Evolutionary conservation across 2,888 invertebrate species (phyloP).

Genomic region (Labia minor): DNA sequence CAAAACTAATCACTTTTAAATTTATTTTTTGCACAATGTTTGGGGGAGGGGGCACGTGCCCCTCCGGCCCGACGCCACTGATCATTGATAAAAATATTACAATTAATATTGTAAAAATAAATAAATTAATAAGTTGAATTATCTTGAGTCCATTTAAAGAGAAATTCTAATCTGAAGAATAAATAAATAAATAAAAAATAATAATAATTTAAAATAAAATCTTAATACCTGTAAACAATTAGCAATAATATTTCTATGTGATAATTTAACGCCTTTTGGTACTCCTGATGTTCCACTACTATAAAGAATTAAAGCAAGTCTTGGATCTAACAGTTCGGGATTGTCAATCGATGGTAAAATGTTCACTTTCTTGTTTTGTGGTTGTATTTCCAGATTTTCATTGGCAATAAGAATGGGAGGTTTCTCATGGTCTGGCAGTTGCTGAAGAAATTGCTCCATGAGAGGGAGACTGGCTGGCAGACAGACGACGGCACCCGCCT

Average conservation of each 20-base stretch:
- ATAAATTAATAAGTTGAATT: too few relatives aligned
- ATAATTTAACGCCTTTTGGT: background rate
- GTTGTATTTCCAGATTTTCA: background rate
- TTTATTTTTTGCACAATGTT: too few relatives aligned
- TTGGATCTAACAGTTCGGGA: background rate
- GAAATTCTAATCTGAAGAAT: too few relatives aligned
- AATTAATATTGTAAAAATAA: too few relatives aligned
- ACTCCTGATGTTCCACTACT: background rate
- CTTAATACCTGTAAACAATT: background rate
- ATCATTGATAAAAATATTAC: too few relatives aligned
- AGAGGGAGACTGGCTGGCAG: background rate
- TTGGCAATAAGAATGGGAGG: background rate
- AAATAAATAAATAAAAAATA: background rate
- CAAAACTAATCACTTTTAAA: too few relatives aligned
- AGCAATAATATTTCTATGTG: background rate
- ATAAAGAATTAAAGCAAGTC: background rate
- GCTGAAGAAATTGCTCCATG: too few relatives aligned
- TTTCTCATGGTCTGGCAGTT: background rate
- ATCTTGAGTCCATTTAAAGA: too few relatives aligned
- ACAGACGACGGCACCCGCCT: background rate
- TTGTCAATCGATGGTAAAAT: background rate
- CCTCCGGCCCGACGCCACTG: too few relatives aligned
- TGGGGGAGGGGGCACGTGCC: too few relatives aligned
- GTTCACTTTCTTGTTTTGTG: background rate
- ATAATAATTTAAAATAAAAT: background rate